Base-by-base conservation (phyloP, 2,113 vertebrate species). In the Ornithorhynchus anatinus region DNA sequence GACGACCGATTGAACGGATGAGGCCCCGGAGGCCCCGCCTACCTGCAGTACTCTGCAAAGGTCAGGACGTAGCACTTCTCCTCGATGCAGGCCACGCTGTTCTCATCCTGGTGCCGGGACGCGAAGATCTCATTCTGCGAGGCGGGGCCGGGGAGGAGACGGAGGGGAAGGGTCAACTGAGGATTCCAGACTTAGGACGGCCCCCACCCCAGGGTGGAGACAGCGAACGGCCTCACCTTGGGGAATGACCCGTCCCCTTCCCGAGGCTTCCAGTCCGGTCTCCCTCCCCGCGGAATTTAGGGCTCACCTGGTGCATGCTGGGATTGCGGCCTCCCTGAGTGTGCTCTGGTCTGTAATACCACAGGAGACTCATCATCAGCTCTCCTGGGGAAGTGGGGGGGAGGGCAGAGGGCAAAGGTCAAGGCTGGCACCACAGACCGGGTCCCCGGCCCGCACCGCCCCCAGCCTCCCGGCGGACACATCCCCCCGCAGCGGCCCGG, bases 1-100 rank as follows among this genome's bases (percentile, higher is more conserved):
- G n/a, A n/a, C n/a, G n/a, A n/a, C n/a, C n/a, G n/a, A n/a, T n/a
- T n/a, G n/a, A n/a, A n/a, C n/a, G n/a, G n/a, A n/a, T n/a, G n/a
- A n/a, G n/a, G n/a, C n/a, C 6, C n/a, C n/a, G n/a, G n/a, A n/a
- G n/a, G n/a, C 33, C 36, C 77, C 76, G 89, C 91, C 91, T 92
- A 99, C 98, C 98, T 97, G 95, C 98, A 99, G 95, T 98, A 99
- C 93, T 99, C 97, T 61, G 97, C 96, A 90, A 99, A 93, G 82
- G 98, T 99, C 86, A 99, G 93, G 81, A 98, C 97, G 16, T 98
- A 99, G 94, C 97, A 99, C 87, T 98, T 99, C 87, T 99, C 97
- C 89, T 99, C 97, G n/a, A 99, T 99, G 89, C 97, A 99, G 85
- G 97, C 97, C 60, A 99, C 96, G 35, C 97, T 99, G 92, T 98